Conservation (phyloP, 2,797 vertebrate genomes). For the Lemur catta region DNA sequence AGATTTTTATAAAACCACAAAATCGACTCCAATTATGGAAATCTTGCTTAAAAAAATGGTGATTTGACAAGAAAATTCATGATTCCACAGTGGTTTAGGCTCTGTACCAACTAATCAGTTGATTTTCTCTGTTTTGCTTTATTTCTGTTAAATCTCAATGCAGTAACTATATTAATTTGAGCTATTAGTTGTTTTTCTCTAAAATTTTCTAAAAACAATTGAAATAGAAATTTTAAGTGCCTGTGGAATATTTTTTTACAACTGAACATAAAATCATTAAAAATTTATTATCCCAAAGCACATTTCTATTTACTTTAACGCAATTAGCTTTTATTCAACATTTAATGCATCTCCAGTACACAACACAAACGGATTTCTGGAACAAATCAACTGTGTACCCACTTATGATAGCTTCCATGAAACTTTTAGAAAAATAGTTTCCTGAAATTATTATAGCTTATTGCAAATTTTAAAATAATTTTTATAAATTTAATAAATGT, state of each 20-base stretch:
- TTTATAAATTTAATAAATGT: neutral
- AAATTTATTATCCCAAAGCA: neutral
- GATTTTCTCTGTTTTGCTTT: neutral
- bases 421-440: neutral
- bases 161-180: neutral
- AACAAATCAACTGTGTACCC: fast-evolving
- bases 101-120: neutral
- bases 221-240: neutral
- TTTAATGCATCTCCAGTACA: neutral
- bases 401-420: neutral
- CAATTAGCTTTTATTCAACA: neutral
- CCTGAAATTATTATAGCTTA: neutral
- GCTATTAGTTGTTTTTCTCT: neutral
- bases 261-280: neutral
- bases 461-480: neutral
- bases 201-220: neutral
- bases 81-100: neutral
- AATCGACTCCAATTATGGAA: slow-evolving; percentile 17
- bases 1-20: slow-evolving; percentile 24
- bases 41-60: slow-evolving; percentile 43
- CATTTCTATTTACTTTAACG: neutral
- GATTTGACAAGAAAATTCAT: slow-evolving; percentile 6
- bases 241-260: neutral
- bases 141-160: neutral
- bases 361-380: neutral